Evolutionary conservation across 2,797 vertebrate species (phyloP), one percentile per base, ranked within the genome.

Genomic region (Chromis chromis): DNA sequence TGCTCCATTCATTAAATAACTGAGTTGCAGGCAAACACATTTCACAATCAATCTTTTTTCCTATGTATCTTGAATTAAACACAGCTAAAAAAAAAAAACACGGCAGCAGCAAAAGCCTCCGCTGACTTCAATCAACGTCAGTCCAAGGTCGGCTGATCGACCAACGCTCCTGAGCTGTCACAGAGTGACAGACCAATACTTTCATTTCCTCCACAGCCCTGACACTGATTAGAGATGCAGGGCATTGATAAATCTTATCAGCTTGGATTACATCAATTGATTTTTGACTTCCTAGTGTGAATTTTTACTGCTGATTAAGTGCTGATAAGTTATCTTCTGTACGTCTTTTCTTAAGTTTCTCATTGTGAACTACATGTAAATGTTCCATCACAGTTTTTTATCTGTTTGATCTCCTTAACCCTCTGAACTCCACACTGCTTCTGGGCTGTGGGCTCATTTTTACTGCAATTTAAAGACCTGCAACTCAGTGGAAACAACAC

Each of bases 91-190:
- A n/a, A n/a, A n/a, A n/a, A n/a, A 74, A 62, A 68, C 1, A 46
- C 19, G 6, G 12, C 56, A 6, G 27, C 9, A 6, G 50, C 1
- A 7, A 73, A 74, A 50, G 33, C 60, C 50, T 75, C 58, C 0
- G 2, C 42, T 57, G 54, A 63, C 71, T 74, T 25, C 42, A 67
- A 53, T 73, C 66, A 42, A 36, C 58, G 11, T 67, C 50, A 52
- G 74, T 59, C 52, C 67, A 55, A 84, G 67, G 81, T 82, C 75
- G 55, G 53, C 72, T 21, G 56, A 88, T 88, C 39, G 52, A 81
- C 54, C 50, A 33, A 19, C 55, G 6, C 67, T 68, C 36, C 74
- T 70, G 61, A 24, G 60, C 74, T 60, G 62, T 65, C 69, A 17
- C 21, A 4, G 24, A 70, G 28, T 57, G 65, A 70, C 67, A 58